These are phyloP conservation scores for Cairina moschata DNA, from an alignment of 2,113 vertebrate species.

Conservation along the genomic window DNA sequence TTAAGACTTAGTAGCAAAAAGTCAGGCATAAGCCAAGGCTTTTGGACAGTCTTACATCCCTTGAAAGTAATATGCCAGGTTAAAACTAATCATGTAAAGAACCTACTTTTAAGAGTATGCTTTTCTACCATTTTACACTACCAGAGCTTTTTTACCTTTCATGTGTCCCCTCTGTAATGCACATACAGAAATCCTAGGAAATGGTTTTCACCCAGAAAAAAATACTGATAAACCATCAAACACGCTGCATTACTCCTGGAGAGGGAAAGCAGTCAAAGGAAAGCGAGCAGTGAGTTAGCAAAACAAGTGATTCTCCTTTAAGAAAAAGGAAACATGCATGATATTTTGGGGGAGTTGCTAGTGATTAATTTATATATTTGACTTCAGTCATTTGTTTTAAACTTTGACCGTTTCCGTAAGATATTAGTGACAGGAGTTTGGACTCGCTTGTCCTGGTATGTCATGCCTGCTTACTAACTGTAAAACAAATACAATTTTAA, in stretches of 20 bases:
- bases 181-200: neutral
- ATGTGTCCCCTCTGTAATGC: neutral
- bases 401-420: neutral
- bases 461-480: neutral
- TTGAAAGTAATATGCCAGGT: neutral
- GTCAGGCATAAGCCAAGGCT: neutral
- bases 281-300: neutral
- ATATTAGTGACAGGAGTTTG: constrained; percentile 16
- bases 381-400: neutral
- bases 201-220: neutral
- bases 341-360: neutral
- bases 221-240: neutral
- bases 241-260: neutral
- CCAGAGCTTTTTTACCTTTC: neutral
- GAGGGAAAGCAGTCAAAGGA: neutral
- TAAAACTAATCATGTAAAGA: neutral
- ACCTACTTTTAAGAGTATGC: neutral
- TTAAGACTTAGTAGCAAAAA: neutral
- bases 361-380: neutral
- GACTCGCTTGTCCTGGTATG: neutral
- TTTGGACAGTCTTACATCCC: neutral
- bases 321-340: neutral
- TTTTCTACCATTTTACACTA: neutral
- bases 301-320: constrained; percentile 14
- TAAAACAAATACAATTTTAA: neutral